These are phyloP conservation scores for Drosophila ustulata DNA, from an alignment of 2,888 invertebrate species.

Conservation along the genomic window DNA sequence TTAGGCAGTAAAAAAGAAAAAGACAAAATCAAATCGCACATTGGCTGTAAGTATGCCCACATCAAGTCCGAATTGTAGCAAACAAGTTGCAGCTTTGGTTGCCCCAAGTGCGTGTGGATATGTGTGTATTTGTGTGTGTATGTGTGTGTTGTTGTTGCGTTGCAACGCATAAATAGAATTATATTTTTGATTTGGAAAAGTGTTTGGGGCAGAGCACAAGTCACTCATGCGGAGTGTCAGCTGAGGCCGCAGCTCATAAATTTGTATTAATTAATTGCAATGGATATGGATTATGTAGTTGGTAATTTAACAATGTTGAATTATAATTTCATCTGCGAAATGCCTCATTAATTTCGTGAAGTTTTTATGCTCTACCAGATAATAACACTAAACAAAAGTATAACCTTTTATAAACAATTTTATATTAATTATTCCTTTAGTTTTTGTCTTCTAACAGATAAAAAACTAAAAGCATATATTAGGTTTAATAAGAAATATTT, in stretches of 20 bases:
- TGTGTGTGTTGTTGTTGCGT: slow-evolving; percentile 18
- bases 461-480: too few relatives aligned
- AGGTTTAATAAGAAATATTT: too few relatives aligned
- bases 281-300: slow-evolving; percentile 20
- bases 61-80: slow-evolving; percentile 57
- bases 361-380: too few relatives aligned
- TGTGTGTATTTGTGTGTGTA: slow-evolving; percentile 20
- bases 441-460: too few relatives aligned
- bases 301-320: slow-evolving; percentile 2
- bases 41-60: slow-evolving; percentile 62
- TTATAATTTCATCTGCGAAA: neutral
- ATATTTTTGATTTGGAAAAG: slow-evolving; percentile 16
- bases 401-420: too few relatives aligned
- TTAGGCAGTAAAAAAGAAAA: slow-evolving; percentile 40
- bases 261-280: slow-evolving; percentile 36
- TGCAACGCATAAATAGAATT: slow-evolving; percentile 29
- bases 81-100: slow-evolving; percentile 54
- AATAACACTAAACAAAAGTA: too few relatives aligned
- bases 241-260: slow-evolving; percentile 25
- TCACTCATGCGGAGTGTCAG: slow-evolving; percentile 50
- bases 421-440: too few relatives aligned
- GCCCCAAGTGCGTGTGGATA: slow-evolving; percentile 15
- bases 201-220: slow-evolving; percentile 34
- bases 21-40: slow-evolving; percentile 33
- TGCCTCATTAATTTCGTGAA: too few relatives aligned